Evolutionary conservation across 2,113 vertebrate species (phyloP), one percentile per base, ranked within the genome.

Genomic region (Parus major): DNA sequence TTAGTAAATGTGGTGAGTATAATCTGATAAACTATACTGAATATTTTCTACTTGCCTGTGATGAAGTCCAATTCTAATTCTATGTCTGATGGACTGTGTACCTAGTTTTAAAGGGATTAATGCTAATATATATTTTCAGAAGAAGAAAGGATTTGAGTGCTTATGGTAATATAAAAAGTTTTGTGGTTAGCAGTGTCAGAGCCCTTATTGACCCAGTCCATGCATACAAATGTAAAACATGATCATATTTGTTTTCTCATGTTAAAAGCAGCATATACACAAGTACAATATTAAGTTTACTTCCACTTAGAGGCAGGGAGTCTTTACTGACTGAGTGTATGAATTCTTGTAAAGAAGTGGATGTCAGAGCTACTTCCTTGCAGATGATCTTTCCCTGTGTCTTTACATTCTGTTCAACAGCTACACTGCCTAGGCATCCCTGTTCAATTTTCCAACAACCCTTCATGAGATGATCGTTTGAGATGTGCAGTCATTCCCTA

Each of bases 1-100:
- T 98, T 98, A 91, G 93, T 98, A 90, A 97, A 95, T 88, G 97
- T 97, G 98, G 98, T 99, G 71, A 98, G 83, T 81, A 73, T n/a
- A 76, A 61, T 59, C 36, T 77, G 18, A 50, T 63, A 59, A 73
- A 78, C 5, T 1, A 1, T 25, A 25, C 0, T 64, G 24, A 55
- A 56, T 73, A 64, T 75, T 78, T 86, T 21, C 33, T 69, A 10
- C 36, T 94, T 79, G n/a, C 15, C 36, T 47, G 18, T 70, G 53
- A 17, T 5, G 10, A 70, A 9, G 10, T 39, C 44, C 86, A 42
- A 10, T 91, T 12, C 20, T 50, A 27, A 10, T 78, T 71, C 68
- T 86, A 33, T 83, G 13, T 7, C 19, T 64, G 53, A 46, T 28
- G 23, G 11, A 57, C 12, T 42, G 23, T 63, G 27, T 61, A 57